Percentiles rank a stretch among this genome's conserved stretches.
Evolutionary conservation across 2,113 vertebrate species (phyloP).

Genomic region (Pterocles gutturalis): DNA sequence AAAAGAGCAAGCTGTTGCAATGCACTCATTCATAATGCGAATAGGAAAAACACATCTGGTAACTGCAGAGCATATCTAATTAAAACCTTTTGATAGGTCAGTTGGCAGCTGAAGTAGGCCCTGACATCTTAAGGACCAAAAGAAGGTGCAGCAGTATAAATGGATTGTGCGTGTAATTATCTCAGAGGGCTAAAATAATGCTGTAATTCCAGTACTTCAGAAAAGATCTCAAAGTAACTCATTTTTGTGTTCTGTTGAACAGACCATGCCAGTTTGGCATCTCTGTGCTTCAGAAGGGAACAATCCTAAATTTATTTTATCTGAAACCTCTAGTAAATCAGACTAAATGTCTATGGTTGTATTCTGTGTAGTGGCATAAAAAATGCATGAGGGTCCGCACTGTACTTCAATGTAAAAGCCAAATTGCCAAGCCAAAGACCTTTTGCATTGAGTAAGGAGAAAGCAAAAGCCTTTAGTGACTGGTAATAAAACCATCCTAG

Average conservation of each 20-base stretch:
- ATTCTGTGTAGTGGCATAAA: not conserved
- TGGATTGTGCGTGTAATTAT: not conserved
- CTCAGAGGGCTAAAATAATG: not conserved
- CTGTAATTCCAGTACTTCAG: not conserved
- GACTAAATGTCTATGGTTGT: not conserved
- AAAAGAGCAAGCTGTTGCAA: not conserved
- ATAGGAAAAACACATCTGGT: not conserved
- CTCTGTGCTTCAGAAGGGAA: not conserved
- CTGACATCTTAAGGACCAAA: not conserved
- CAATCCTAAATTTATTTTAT: not conserved
- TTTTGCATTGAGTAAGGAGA: not conserved
- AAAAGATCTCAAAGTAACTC: not conserved
- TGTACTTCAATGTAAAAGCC: not conserved
- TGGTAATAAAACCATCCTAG: not conserved
- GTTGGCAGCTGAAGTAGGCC: not conserved
- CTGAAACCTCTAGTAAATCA: not conserved
- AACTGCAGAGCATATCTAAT: not conserved
- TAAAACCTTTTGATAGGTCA: not conserved
- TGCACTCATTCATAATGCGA: not conserved
- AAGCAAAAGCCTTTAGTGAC: not conserved
- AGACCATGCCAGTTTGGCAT: not conserved
- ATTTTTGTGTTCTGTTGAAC: not conserved
- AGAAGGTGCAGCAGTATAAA: not conserved
- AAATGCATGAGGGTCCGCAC: not conserved
- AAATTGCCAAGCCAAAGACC: not conserved